Evolutionary conservation across 2,888 invertebrate genomes (phyloP), one percentile per base, ranked within the genome.

Genomic region (Thera obeliscata): DNA sequence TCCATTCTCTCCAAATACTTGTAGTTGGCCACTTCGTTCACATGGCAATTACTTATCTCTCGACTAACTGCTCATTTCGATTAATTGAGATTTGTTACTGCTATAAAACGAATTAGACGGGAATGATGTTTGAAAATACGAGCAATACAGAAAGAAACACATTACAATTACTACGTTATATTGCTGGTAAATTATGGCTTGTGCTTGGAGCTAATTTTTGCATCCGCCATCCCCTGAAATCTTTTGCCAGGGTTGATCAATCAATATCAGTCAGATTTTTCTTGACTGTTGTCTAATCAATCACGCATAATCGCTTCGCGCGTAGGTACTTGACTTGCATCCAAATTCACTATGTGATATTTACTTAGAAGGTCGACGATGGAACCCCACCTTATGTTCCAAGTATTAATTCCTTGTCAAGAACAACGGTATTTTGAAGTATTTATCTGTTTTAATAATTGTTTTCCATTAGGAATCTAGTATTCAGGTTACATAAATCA

Each of bases 261-360:
- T 46, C 9, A 9, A 9, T 46, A 46, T 9, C 43, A 46, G 43
- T 46, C 9, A 9, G 43, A 46, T 9, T 46, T 46, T 46, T 9
- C 9, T 3, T 46, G 2, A 46, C 8, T 46, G 43, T 46, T 46
- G 43, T 46, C 43, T 9, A 46, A 9, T 2, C 9, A 46, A 46
- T 46, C 48, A 35, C 38, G 57, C 59, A 63, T 69, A 73, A 74
- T 73, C 70, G 61, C 65, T 77, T 70, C 62, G 61, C 75, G 22
- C 22, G 22, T 76, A 75, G 71, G 69, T 78, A 74, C 64, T 9
- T 38, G 43, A 9, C 43, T 9, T 46, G 38, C n/a, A 60, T 65
- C 12, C 59, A 57, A 61, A 69, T 63, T 63, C 35, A 64, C 61
- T 22, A 56, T 67, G 65, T 63, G 46, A 43, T 4, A 33, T 54